phyloP scores from a whole-genome alignment of 1,140 invertebrate genomes.

The Cotesia glomerata region DNA sequence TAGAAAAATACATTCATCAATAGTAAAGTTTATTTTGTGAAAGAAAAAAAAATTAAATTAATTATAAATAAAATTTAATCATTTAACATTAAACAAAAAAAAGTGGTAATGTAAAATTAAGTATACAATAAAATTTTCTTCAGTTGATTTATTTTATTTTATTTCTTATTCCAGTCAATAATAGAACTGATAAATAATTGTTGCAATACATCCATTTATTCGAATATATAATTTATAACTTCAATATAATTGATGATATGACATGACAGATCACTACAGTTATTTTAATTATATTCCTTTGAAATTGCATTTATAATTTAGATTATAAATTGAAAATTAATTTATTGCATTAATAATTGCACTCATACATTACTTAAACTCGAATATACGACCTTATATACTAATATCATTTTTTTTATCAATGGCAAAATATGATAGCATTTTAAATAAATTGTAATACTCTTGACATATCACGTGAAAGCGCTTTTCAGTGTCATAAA shows the following conservation, averaged over 20 bases:
- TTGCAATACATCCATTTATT: conserved; percentile 15
- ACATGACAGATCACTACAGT: conserved; percentile 34
- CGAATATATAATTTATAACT: conserved; percentile 28
- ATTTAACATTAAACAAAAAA: too few species aligned
- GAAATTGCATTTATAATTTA: background rate
- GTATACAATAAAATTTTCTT: too few species aligned
- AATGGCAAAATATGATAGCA: background rate
- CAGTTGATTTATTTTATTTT: too few species aligned
- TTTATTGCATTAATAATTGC: conserved; percentile 13
- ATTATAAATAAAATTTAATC: conserved; percentile 4
- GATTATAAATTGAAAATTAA: conserved; percentile 17
- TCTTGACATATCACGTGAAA: conserved; percentile 4
- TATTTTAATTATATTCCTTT: background rate
- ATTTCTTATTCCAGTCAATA: too few species aligned
- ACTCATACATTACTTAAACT: background rate
- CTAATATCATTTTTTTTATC: conserved; percentile 31
- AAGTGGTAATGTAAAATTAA: too few species aligned
- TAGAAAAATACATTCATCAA: too few species aligned
- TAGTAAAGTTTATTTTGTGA: too few species aligned
- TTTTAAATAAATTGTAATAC: background rate
- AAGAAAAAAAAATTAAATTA: too few species aligned
- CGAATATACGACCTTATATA: conserved; percentile 31
- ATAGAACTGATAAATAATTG: too few species aligned
- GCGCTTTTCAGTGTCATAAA: conserved; percentile 4
- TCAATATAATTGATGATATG: conserved; percentile 42